Base-by-base conservation (phyloP, 2,113 vertebrate genomes). In the Brachypodius melanocephalos region DNA sequence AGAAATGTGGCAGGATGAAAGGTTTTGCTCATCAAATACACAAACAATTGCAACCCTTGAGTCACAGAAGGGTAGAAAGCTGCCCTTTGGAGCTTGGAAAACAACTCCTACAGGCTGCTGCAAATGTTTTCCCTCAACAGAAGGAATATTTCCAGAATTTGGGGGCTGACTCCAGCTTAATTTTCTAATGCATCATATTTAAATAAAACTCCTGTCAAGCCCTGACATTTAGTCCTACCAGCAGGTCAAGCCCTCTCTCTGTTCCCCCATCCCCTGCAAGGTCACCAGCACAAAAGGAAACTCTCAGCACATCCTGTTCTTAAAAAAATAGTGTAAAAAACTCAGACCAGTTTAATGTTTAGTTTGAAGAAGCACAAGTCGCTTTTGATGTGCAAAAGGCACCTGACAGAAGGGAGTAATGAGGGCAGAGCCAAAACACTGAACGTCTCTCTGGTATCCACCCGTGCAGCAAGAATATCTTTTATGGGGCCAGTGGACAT, bases 281-380 rank as follows among this genome's bases (percentile, higher is more conserved):
- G 91, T 91, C 94, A 84, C 55, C 31, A 36, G 46, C 71, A 74
- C 72, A 85, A 83, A 94, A 94, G 75, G 75, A 95, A 94, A 36
- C 67, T 62, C 42, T 75, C 81, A 6, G 61, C 54, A 84, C n/a
- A 94, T 94, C 89, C 94, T 94, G 91, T 54, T 90, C 82, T 86
- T 61, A 43, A 52, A 78, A 77, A 38, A 29, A 46, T 51, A 43
- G 11, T n/a, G 54, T 17, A 59, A 46, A 38, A 66, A 32, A 6
- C 8, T 8, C 16, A n/a, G 22, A 28, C 1, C 28, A 66, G 34
- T 51, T 51, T 11, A 43, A 73, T 14, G 34, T n/a, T 93, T 55
- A 14, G 34, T 57, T 81, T 81, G 74, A 55, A 68, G 66, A 29
- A 38, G n/a, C 15, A 36, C 54, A 65, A 84, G 73, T 0, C 10